phyloP scores from a whole-genome alignment of 2,113 vertebrate genomes.

The Macrotis lagotis region DNA sequence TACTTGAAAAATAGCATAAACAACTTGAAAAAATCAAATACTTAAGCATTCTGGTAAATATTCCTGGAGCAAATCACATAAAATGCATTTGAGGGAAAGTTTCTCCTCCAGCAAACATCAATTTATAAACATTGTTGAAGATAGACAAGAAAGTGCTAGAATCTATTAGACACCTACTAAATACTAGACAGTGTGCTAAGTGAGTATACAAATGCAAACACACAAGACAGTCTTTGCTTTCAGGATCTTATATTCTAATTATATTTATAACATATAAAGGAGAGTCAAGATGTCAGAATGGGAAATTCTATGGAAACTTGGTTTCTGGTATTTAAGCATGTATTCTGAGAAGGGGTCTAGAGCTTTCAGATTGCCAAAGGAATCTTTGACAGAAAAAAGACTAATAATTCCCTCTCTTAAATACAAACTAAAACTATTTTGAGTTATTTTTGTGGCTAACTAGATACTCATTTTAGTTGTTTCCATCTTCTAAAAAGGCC shows the following conservation, averaged over 20 bases:
- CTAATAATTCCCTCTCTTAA: neutral
- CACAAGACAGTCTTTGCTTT: neutral
- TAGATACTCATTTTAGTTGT: neutral
- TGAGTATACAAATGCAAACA: neutral
- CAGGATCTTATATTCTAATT: neutral
- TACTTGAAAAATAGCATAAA: neutral
- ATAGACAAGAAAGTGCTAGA: neutral
- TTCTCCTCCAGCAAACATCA: neutral
- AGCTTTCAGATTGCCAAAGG: neutral
- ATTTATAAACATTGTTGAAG: neutral
- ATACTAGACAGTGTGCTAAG: neutral
- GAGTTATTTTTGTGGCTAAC: neutral
- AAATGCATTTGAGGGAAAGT: neutral
- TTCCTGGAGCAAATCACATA: neutral
- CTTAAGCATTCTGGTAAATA: neutral
- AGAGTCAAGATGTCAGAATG: neutral
- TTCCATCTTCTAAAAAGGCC: neutral
- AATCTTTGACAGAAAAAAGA: neutral
- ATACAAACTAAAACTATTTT: neutral
- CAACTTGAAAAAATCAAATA: neutral
- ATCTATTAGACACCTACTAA: neutral
- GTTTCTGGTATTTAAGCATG: neutral
- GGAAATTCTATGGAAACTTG: neutral
- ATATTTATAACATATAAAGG: neutral
- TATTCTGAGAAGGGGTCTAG: neutral